Evolutionary conservation across 2,888 invertebrate genomes (phyloP).

Genomic region (Sceliomorpha sp.): DNA sequence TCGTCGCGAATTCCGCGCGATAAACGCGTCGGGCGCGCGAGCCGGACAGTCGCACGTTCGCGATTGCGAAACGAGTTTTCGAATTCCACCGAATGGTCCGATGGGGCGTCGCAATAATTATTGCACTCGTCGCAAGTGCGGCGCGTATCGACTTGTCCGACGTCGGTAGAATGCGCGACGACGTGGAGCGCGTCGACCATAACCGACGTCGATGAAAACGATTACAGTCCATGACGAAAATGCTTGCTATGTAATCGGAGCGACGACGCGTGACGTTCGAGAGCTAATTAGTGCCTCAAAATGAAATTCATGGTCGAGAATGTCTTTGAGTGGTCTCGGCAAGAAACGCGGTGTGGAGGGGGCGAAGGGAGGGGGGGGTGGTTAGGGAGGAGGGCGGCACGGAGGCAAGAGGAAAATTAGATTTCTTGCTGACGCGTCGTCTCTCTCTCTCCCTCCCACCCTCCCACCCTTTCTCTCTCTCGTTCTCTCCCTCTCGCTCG

Average conservation of each 20-base stretch:
- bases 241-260: slow-evolving; percentile 33
- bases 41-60: slow-evolving; percentile 1
- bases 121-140: slow-evolving; percentile 21
- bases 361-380: slow-evolving; percentile 1
- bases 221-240: slow-evolving; percentile 35
- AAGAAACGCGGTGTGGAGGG: too few species aligned
- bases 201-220: slow-evolving; percentile 31
- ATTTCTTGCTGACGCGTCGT: slow-evolving; percentile 41
- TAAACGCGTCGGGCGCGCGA: neutral
- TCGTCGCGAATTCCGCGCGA: neutral
- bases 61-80: slow-evolving; percentile 8
- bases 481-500: slow-evolving; percentile 13
- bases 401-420: slow-evolving; percentile 39
- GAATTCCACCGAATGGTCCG: slow-evolving; percentile 3
- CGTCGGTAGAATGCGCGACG: slow-evolving; percentile 23
- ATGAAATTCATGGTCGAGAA: slow-evolving; percentile 41
- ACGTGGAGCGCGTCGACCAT: slow-evolving; percentile 17
- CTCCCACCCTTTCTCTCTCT: slow-evolving; percentile 4
- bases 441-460: slow-evolving; percentile 13
- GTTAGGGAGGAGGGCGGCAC: too few species aligned
- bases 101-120: slow-evolving; percentile 20
- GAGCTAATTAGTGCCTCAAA: slow-evolving; percentile 46
- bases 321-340: slow-evolving; percentile 46
- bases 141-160: slow-evolving; percentile 7
- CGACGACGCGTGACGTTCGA: slow-evolving; percentile 46